These are phyloP conservation scores for Rotaria magnacalcarata DNA, from an alignment of 2,888 invertebrate species.

Conservation along the genomic window DNA sequence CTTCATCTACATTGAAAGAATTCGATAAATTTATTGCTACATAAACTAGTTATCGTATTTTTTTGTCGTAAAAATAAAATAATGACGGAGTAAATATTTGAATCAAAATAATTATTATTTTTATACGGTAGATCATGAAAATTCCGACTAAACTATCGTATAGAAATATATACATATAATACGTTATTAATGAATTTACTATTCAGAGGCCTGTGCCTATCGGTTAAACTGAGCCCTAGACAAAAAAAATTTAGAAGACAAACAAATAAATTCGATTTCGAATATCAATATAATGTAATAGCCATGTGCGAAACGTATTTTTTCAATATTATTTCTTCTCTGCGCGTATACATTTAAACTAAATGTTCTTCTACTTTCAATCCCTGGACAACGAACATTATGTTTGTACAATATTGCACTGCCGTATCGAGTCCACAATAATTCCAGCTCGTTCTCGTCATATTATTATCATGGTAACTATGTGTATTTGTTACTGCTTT, in stretches of 20 bases:
- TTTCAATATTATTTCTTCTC: not conserved
- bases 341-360: no score
- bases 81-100: not conserved
- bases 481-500: not conserved
- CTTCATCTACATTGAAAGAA: conserved; percentile 1
- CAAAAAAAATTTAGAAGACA: not conserved
- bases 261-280: not conserved
- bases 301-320: not conserved
- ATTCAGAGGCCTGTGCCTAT: not conserved
- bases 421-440: not conserved
- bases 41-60: not conserved
- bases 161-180: not conserved
- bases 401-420: not conserved
- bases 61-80: not conserved
- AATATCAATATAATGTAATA: not conserved
- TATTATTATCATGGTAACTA: not conserved
- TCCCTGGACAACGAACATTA: not conserved
- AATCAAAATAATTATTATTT: not conserved
- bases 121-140: no score
- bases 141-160: no score
- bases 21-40: not conserved
- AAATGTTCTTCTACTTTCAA: no score
- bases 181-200: not conserved
- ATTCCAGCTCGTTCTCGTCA: not conserved
- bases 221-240: no score